phyloP scores from a whole-genome alignment of 2,113 vertebrate species.

The Trichechus manatus region DNA sequence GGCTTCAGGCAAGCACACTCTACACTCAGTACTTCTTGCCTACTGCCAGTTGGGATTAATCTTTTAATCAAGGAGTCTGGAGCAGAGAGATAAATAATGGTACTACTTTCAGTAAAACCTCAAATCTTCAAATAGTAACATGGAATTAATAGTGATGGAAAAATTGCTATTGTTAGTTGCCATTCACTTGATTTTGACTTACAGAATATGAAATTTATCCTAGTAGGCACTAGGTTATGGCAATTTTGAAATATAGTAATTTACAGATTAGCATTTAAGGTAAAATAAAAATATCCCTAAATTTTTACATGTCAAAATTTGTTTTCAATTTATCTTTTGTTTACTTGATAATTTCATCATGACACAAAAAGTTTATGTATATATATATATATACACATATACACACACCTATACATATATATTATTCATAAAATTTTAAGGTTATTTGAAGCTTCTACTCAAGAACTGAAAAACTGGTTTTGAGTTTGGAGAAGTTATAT shows the following conservation, averaged over 20 bases:
- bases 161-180: not conserved
- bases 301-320: not conserved
- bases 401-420: not conserved
- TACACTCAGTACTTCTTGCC: not conserved
- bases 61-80: not conserved
- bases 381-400: not conserved
- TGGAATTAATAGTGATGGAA: not conserved
- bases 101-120: slow-evolving; percentile 12
- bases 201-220: not conserved
- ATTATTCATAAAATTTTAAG: not conserved
- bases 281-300: slow-evolving; percentile 34
- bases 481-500: not conserved
- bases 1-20: not conserved
- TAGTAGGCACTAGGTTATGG: not conserved
- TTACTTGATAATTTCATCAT: not conserved
- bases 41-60: not conserved
- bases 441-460: not conserved
- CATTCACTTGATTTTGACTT: not conserved
- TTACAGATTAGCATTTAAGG: not conserved
- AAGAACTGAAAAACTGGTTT: not conserved
- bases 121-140: not conserved
- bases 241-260: not conserved
- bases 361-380: not conserved
- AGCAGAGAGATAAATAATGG: not conserved
- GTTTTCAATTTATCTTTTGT: not conserved